phyloP scores from a whole-genome alignment of 2,888 invertebrate species.

The Dynastes grantii region DNA sequence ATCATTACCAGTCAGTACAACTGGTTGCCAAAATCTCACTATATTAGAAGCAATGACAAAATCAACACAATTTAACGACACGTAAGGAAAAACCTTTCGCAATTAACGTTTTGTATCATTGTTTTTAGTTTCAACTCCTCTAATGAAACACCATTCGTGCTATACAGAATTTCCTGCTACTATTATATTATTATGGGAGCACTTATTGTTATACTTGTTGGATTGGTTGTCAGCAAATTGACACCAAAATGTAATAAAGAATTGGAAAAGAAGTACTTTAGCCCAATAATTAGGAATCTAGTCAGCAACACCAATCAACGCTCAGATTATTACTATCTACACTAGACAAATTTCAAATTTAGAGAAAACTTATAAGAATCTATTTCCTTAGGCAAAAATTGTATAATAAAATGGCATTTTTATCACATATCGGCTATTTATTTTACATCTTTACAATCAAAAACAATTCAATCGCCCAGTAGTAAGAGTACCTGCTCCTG shows the following conservation, averaged over 20 bases:
- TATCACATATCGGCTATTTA: too few relatives aligned
- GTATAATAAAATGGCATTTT: too few relatives aligned
- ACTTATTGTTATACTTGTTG: constrained; percentile 13
- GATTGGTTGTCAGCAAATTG: constrained; percentile 26
- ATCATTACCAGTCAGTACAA: constrained; percentile 62
- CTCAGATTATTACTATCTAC: constrained; percentile 9
- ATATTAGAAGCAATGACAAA: background rate
- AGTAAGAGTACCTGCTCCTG: too few relatives aligned
- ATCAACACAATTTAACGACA: background rate
- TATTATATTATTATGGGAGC: constrained; percentile 19
- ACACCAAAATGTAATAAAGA: background rate
- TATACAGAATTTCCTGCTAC: constrained; percentile 28
- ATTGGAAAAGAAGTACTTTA: constrained; percentile 21
- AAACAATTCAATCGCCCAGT: too few relatives aligned
- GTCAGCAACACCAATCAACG: constrained; percentile 70
- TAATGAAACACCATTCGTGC: constrained; percentile 5
- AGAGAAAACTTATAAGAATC: background rate
- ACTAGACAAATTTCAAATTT: background rate
- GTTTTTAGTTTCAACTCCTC: background rate
- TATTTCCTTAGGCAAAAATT: too few relatives aligned
- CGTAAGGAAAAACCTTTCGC: background rate
- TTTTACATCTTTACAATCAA: too few relatives aligned
- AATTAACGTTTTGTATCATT: background rate
- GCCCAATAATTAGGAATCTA: constrained; percentile 73
- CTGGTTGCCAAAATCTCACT: constrained; percentile 51